A percentile compares a stretch with the other conserved stretches of the same genome.
phyloP scores from a whole-genome alignment of 2,888 invertebrate species.

The Nysson spinosus region DNA sequence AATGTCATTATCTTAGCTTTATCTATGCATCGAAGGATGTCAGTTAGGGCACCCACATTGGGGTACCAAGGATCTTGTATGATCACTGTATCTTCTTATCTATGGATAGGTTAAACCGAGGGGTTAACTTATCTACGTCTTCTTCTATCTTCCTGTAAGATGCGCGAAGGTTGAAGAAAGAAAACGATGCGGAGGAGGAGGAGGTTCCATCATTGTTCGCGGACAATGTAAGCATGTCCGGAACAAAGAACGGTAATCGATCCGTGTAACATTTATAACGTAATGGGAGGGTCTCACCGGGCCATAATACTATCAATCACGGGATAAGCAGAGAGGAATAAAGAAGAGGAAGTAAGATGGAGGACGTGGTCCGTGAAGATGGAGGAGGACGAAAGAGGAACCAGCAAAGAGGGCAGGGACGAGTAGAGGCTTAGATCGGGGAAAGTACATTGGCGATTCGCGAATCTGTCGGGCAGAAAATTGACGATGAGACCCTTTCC shows the following conservation, averaged over 20 bases:
- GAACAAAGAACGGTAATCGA: conserved; percentile 69
- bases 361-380: neutral
- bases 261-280: conserved; percentile 71
- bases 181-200: conserved; percentile 40
- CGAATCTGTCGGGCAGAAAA: conserved; percentile 70
- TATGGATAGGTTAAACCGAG: conserved; percentile 56
- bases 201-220: conserved; percentile 64
- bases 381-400: conserved; percentile 22
- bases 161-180: conserved; percentile 29
- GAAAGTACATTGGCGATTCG: conserved; percentile 61
- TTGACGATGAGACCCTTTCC: conserved; percentile 55
- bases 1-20: too few species aligned
- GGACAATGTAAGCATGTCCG: conserved; percentile 64
- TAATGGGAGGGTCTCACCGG: conserved; percentile 68
- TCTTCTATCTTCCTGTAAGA: conserved; percentile 41
- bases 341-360: conserved; percentile 30
- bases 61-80: conserved; percentile 11
- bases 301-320: conserved; percentile 74
- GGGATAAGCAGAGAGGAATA: conserved; percentile 43
- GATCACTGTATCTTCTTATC: conserved; percentile 51
- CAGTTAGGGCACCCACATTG: neutral
- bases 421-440: conserved; percentile 43
- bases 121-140: conserved; percentile 51
- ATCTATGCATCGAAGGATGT: conserved; percentile 21
- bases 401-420: conserved; percentile 14